Evolutionary conservation across 92 coral and sea anemone genomes (phyloP).

Genomic region (Nematostella vectensis): DNA sequence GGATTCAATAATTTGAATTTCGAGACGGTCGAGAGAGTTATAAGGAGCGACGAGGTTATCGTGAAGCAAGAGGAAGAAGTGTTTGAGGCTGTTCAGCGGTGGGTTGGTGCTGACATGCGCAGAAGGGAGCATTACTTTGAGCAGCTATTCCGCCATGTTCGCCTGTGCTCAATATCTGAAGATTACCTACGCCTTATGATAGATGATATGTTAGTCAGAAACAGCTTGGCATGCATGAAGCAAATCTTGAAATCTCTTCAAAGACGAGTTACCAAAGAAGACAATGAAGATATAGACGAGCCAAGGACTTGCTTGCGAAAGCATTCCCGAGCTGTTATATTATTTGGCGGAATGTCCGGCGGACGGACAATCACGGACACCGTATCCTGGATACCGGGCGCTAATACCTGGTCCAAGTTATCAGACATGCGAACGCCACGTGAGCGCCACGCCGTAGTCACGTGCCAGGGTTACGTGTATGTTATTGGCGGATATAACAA

Average conservation of each 20-base stretch:
- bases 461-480: slow-evolving; percentile 17
- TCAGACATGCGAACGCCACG: slow-evolving; percentile 13
- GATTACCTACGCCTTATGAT: slow-evolving; percentile 9
- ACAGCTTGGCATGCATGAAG: slow-evolving; percentile 17
- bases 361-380: slow-evolving; percentile 1
- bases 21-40: slow-evolving; percentile 10
- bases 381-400: slow-evolving; percentile 1
- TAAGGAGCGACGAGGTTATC: slow-evolving; percentile 15
- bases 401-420: slow-evolving; percentile 18
- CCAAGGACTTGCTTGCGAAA: slow-evolving; percentile 15
- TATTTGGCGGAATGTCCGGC: slow-evolving; percentile 18
- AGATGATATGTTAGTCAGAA: slow-evolving; percentile 21
- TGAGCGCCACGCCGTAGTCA: slow-evolving; percentile 26
- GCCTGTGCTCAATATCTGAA: slow-evolving; percentile 18
- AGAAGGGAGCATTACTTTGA: slow-evolving; percentile 11
- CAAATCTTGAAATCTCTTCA: slow-evolving; percentile 9
- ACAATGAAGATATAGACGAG: background rate
- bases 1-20: slow-evolving; percentile 10
- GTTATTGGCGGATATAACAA: slow-evolving; percentile 24
- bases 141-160: slow-evolving; percentile 23
- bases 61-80: slow-evolving; percentile 28
- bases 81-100: slow-evolving; percentile 23
- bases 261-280: slow-evolving; percentile 2
- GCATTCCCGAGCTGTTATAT: slow-evolving; percentile 6
- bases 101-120: slow-evolving; percentile 22